Conservation (phyloP, 2,797 vertebrate genomes). For the Chelonia mydas region DNA sequence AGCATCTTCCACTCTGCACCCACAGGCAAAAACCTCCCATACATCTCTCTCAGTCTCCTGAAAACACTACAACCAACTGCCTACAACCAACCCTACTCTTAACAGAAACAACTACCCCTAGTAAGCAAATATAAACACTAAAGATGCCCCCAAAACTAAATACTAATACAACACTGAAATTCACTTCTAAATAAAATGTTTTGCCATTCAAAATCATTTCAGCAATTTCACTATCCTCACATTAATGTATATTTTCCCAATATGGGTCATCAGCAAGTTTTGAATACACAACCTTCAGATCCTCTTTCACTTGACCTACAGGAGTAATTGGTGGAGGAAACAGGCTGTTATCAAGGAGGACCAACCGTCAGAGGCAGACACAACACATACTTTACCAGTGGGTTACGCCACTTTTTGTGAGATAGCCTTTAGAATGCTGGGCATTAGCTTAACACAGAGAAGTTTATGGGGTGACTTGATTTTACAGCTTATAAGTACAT, state of each 20-base stretch:
- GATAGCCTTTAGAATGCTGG: not conserved
- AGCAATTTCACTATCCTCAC: not conserved
- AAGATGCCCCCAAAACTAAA: not conserved
- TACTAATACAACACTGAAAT: not conserved
- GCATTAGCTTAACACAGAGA: no score
- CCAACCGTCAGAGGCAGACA: not conserved
- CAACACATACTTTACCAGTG: not conserved
- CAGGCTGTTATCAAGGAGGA: not conserved
- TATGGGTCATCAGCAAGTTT: not conserved
- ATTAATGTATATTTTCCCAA: not conserved
- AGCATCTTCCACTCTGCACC: not conserved
- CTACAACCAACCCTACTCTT: not conserved
- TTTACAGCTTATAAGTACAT: no score
- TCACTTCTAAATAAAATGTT: not conserved
- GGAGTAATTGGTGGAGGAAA: not conserved
- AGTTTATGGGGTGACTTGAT: no score
- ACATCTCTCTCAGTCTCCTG: not conserved
- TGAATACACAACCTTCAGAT: not conserved
- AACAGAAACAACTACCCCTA: not conserved
- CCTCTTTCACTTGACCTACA: not conserved
- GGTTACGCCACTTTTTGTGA: not conserved
- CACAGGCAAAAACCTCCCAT: not conserved
- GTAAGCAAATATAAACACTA: not conserved
- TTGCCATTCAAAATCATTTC: not conserved
- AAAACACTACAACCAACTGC: not conserved